Base-by-base conservation (phyloP, 2,888 invertebrate genomes). In the Agonopterix arenella region DNA sequence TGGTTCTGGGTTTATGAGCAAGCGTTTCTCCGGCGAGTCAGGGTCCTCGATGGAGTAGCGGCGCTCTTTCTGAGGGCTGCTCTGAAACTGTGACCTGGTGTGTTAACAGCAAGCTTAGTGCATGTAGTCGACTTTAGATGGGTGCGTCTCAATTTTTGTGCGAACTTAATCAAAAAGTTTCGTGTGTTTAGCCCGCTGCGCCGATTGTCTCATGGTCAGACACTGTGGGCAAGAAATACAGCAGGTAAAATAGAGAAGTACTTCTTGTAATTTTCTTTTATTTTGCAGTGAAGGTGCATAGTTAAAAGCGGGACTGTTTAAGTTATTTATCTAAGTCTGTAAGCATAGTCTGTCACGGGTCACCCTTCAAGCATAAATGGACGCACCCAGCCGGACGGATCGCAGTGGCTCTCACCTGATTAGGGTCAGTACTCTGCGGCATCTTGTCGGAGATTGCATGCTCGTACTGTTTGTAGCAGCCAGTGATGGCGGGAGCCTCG, bases 401-500 rank as follows among this genome's bases (percentile, higher is more conserved):
- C 47, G n/a, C 36, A 43, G 11, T 36, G 18, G 45, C 40, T 58
- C 73, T 82, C 76, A 89, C 89, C 84, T 88, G 84, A 56, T 63
- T 65, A 36, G 75, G 72, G 54, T 88, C 85, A 62, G 77, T 76
- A 66, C 69, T 73, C 63, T 80, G 76, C 46, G 79, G 80, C 53
- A 79, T 66, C 70, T 73, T 88, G 77, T 81, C 80, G 69, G 73
- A 65, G 68, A 89, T 76, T 60, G 79, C 91, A 83, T 94, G 94
- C 75, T 95, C 95, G 81, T 93, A 95, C 83, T 93, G 94, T 76
- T 92, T 92, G 89, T 93, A 94, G 90, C 94, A 95, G 70, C 94
- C 94, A 57, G 92, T 92, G 59, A 91, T 93, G 61, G 93, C 93
- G 72, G 94, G 94, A 60, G 93, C 92, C 77, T 94, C 94, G 65